Base-by-base conservation (phyloP, 2,797 vertebrate species). In the Percopsis omiscomaycus region DNA sequence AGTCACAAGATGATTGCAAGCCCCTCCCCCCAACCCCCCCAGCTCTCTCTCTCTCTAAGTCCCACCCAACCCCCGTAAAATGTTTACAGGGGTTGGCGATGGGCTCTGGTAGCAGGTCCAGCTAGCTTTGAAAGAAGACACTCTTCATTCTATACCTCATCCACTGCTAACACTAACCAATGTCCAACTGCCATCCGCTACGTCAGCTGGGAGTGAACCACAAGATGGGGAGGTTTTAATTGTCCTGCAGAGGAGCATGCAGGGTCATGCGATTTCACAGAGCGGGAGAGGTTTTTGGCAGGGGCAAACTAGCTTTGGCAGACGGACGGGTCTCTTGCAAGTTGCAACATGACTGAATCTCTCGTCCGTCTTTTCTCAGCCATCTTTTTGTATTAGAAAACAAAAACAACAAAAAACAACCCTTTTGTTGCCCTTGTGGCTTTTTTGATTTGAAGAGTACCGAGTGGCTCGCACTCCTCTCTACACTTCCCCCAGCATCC, bases 61-160 rank as follows among this genome's bases (percentile, higher is more conserved):
- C 22, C 22, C 22, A 22, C 22, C 22, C 22, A 22, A 22, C 22
- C 22, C 22, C 22, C 22, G 22, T 70, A 61, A 81, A 83, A 83
- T 84, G 85, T 90, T 89, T 84, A 87, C 85, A 87, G 22, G 83
- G 78, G 85, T 88, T 66, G 86, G 73, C 70, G 79, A 77, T 68
- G 59, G 69, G 44, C 56, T 70, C 59, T 76, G 78, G 63, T 81
- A 77, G 68, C 56, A 66, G 57, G 16, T 68, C 53, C 45, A 15
- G 28, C 63, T 45, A 22, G 22, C 22, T 74, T 68, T 71, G 78
- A 69, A 22, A 22, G 22, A 74, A 78, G 62, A 55, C 66, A 80
- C 16, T 32, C 28, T 28, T 15, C 12, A 10, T 16, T 54, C 14
- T 28, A 30, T 10, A 37, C 32, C 51, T 55, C 9, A 16, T 32